phyloP scores from a whole-genome alignment of 1,140 invertebrate genomes.

The Calliphora vicina region DNA sequence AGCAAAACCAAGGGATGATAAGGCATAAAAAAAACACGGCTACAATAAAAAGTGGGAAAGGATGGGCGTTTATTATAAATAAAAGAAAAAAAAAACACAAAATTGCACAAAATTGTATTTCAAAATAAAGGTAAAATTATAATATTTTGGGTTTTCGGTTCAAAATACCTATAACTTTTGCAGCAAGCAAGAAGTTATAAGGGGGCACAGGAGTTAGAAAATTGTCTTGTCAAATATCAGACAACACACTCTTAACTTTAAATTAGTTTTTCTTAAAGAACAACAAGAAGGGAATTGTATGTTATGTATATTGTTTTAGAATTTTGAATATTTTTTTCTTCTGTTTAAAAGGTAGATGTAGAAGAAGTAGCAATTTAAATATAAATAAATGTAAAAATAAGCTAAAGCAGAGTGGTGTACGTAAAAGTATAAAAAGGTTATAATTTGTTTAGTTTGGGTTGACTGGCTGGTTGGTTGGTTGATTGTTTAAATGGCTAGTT shows the following conservation, averaged over 20 bases:
- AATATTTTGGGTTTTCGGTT: neutral
- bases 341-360: neutral
- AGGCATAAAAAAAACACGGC: neutral
- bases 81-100: neutral
- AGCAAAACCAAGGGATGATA: neutral
- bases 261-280: too few relatives aligned
- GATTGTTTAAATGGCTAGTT: too few relatives aligned
- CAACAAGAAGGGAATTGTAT: too few relatives aligned
- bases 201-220: too few relatives aligned
- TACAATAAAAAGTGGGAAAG: neutral
- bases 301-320: too few relatives aligned
- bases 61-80: neutral
- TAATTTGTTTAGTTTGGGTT: neutral
- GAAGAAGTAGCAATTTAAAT: neutral
- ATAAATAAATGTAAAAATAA: too few relatives aligned
- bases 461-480: neutral
- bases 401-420: too few relatives aligned
- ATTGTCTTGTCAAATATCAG: too few relatives aligned
- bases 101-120: neutral
- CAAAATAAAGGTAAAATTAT: conserved; percentile 9
- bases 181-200: too few relatives aligned
- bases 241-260: neutral
- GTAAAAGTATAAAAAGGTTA: neutral
- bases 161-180: too few relatives aligned
- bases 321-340: neutral